phyloP scores from a whole-genome alignment of 2,113 vertebrate genomes.

The Siphamia tubifer region DNA sequence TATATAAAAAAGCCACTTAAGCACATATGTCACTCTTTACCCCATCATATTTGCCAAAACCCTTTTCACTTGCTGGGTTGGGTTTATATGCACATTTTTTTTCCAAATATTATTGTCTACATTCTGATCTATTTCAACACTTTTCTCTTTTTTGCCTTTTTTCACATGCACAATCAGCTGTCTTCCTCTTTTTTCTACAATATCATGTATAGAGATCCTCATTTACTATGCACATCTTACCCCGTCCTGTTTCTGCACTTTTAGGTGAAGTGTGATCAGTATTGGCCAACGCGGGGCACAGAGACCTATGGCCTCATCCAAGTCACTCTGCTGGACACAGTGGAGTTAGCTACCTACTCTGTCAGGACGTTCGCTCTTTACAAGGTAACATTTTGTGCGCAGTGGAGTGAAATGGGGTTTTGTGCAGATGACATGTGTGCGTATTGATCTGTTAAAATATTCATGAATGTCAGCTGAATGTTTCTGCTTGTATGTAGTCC shows the following conservation, averaged over 20 bases:
- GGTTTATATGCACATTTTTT: constrained; percentile 21
- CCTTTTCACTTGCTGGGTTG: constrained; percentile 4
- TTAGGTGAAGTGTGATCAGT: constrained; percentile 98
- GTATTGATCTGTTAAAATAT: constrained; percentile 43
- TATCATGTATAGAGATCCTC: background rate
- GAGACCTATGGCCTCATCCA: constrained; percentile 96
- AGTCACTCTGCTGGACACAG: constrained; percentile 93
- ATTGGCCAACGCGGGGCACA: constrained; percentile 98
- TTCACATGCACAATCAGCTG: constrained; percentile 13
- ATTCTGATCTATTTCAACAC: constrained; percentile 37
- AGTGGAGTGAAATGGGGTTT: background rate
- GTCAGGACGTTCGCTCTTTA: constrained; percentile 96
- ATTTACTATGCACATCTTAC: constrained; percentile 11
- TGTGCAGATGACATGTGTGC: background rate
- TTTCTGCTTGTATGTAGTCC: background rate
- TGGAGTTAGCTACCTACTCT: constrained; percentile 95
- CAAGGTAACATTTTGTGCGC: constrained; percentile 82
- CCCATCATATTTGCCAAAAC: constrained; percentile 29
- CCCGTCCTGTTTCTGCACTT: constrained; percentile 42
- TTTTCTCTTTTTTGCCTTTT: background rate
- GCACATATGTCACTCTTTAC: constrained; percentile 11
- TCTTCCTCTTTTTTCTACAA: constrained; percentile 8
- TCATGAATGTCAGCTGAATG: constrained; percentile 3
- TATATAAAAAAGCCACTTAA: background rate
- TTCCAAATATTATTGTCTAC: constrained; percentile 7